Percentiles rank a stretch among this genome's conserved stretches.
Evolutionary conservation across 2,888 invertebrate genomes (phyloP).

Genomic region (Meiosimyza platycephala): DNA sequence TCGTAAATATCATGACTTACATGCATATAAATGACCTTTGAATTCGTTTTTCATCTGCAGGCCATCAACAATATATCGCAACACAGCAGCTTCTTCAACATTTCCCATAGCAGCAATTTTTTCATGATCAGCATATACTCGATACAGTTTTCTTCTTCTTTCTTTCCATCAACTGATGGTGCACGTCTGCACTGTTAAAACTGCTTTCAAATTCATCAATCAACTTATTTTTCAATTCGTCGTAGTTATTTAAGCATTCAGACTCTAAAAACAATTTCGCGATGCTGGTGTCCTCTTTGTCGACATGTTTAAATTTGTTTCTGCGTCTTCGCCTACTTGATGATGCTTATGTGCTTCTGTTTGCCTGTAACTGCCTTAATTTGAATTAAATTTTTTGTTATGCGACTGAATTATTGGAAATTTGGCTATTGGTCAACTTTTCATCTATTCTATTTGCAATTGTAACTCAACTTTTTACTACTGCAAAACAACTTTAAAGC

Average conservation of each 20-base stretch:
- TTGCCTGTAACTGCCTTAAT: too few species aligned
- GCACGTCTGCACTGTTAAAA: too few species aligned
- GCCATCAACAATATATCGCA: neutral
- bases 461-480: neutral
- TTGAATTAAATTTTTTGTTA: too few species aligned
- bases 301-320: too few species aligned
- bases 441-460: neutral
- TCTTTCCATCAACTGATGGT: too few species aligned
- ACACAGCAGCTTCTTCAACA: neutral
- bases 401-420: too few species aligned
- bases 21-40: conserved; percentile 9
- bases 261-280: conserved; percentile 6
- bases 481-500: neutral
- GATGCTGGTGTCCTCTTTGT: neutral
- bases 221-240: neutral
- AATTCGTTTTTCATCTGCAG: neutral
- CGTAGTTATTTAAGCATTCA: neutral
- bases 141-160: neutral
- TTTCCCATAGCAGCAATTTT: neutral
- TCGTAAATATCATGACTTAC: conserved; percentile 12
- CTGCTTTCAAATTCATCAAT: too few species aligned
- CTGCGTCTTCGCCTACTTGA: too few species aligned
- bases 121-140: neutral
- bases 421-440: neutral
- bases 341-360: too few species aligned